Evolutionary conservation across 1,140 invertebrate species (phyloP), one percentile per base, ranked within the genome.

Genomic region (Ostrea edulis): DNA sequence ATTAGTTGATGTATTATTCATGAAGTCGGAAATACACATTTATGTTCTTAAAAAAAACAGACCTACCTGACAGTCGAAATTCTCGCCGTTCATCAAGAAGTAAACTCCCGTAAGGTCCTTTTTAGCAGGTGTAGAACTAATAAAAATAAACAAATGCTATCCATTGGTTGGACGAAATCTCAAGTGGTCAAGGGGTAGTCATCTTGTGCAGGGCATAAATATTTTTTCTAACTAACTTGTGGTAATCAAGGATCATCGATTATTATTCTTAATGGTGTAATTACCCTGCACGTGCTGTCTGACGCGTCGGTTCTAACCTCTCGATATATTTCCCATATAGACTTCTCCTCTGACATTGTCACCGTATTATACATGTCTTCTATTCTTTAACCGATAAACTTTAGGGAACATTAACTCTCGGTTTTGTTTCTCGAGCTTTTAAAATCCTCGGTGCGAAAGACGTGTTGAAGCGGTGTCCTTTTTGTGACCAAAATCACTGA

Each of bases 251-350:
- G 29, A 11, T 2, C 68, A 77, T 77, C 68, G 68, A 77, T 77
- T 77, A 77, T 77, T 77, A 14, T 77, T 77, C 68, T 77, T 77
- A 77, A 77, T 77, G 68, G 68, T 77, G 68, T 77, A 77, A 77
- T 77, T 25, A 77, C 17, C 68, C 25, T 25, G 68, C 68, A 77
- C 68, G 68, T 77, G 68, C 68, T 77, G 68, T 77, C 25, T 25
- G 68, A 14, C 68, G 29, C 68, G 68, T 77, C 25, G 11, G 4
- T 29, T 77, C 25, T 77, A 77, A 44, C 25, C 68, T 25, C n/a
- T 44, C 58, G 58, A 35, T 77, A 77, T 29, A 11, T 12, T 35
- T 77, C 14, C 25, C 14, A 35, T 77, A 77, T 35, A 29, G 11
- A 22, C 65, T 12, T 71, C 8, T 14, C 25, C 25, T 14, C 9